These are phyloP conservation scores for Hoplodrina ambigua DNA, from an alignment of 2,888 invertebrate genomes.

Conservation along the genomic window DNA sequence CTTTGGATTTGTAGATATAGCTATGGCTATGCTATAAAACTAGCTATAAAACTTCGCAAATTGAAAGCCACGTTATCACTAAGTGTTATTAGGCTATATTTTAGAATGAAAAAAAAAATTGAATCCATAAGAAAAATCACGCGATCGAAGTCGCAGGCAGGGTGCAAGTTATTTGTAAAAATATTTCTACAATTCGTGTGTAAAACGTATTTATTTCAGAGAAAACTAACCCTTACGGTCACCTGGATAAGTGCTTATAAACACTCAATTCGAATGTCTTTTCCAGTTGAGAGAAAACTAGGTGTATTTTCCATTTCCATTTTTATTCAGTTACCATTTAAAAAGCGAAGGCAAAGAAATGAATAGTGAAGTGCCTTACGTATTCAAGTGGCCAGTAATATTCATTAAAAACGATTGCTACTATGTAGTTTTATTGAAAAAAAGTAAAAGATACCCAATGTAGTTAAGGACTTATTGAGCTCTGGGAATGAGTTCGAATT, in stretches of 20 bases:
- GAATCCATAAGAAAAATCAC: no score
- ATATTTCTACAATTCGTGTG: no score
- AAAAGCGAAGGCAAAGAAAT: slow-evolving; percentile 18
- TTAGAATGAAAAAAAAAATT: no score
- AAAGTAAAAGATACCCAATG: slow-evolving; percentile 6
- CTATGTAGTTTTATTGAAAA: slow-evolving; percentile 19
- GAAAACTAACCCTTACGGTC: no score
- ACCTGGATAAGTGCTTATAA: neutral
- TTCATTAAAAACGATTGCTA: slow-evolving; percentile 11
- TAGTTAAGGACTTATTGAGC: slow-evolving; percentile 19
- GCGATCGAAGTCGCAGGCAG: no score
- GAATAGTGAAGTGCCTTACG: slow-evolving; percentile 17
- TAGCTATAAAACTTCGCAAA: no score
- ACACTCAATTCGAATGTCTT: neutral
- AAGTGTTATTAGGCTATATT: no score
- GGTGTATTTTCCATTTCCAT: neutral
- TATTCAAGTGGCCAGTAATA: slow-evolving; percentile 23
- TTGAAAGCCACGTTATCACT: no score
- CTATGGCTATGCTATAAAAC: no score
- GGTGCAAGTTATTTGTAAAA: no score
- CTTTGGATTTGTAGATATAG: no score
- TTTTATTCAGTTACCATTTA: slow-evolving; percentile 30
- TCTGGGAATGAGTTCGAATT: slow-evolving; percentile 5
- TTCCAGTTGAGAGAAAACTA: neutral
- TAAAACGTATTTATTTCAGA: no score